Conservation (phyloP, 1,140 invertebrate genomes). For the Eupeodes corollae region DNA sequence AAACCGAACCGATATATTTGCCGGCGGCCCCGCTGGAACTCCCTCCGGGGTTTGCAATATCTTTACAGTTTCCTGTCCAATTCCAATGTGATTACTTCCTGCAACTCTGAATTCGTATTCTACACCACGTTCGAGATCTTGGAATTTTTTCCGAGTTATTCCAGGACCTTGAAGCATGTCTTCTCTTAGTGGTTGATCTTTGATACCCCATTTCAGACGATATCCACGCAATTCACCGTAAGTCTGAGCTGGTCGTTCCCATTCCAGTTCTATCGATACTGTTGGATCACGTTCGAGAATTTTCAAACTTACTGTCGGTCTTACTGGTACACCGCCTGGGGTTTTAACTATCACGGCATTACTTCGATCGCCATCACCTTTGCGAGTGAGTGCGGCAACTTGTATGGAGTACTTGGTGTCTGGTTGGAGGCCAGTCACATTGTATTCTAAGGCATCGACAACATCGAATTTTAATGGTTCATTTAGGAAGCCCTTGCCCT, state of each 20-base stretch:
- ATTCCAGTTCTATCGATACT: constrained; percentile 78
- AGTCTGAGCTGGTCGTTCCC: constrained; percentile 74
- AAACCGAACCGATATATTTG: constrained; percentile 72
- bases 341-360: constrained; percentile 71
- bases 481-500: constrained; percentile 69
- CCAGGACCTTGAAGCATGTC: constrained; percentile 48
- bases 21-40: constrained; percentile 67
- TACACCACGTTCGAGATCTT: constrained; percentile 72
- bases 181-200: constrained; percentile 66
- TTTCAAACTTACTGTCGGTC: constrained; percentile 74
- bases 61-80: constrained; percentile 83
- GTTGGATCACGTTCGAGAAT: constrained; percentile 71
- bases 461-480: constrained; percentile 77
- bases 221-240: constrained; percentile 82
- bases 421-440: constrained; percentile 79
- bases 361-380: constrained; percentile 87
- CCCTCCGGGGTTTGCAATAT: constrained; percentile 87
- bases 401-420: constrained; percentile 87
- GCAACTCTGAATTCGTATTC: constrained; percentile 91
- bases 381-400: constrained; percentile 86
- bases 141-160: constrained; percentile 48
- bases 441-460: constrained; percentile 66
- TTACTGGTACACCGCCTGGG: constrained; percentile 83
- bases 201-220: constrained; percentile 74
- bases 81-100: constrained; percentile 83